Evolutionary conservation across 2,797 vertebrate species (phyloP).

Genomic region (Dallia pectoralis): DNA sequence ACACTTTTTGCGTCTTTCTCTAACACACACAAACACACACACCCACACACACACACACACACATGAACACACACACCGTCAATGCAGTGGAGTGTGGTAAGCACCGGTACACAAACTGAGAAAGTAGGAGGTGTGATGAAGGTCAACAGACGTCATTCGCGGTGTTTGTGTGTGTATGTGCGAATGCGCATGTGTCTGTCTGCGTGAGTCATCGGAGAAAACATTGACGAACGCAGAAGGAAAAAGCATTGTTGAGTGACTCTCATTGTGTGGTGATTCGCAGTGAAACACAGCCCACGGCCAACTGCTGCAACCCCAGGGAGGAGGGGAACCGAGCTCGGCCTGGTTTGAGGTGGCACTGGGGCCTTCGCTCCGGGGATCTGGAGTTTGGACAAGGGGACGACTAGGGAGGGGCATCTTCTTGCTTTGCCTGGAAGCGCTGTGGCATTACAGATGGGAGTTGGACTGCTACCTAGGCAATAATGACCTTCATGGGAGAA

Average conservation of each 20-base stretch:
- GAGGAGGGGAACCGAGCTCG: background rate
- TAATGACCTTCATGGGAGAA: slow-evolving; percentile 57
- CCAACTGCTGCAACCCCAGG: background rate
- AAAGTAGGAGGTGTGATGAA: background rate
- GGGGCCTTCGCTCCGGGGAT: background rate
- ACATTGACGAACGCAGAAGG: background rate
- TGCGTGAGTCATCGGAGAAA: slow-evolving; percentile 1
- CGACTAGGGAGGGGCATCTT: background rate
- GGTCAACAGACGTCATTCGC: background rate
- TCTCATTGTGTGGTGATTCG: background rate
- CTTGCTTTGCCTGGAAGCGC: background rate
- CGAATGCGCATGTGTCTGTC: background rate
- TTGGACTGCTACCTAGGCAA: slow-evolving; percentile 16
- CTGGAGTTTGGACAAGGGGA: background rate
- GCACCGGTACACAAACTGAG: background rate
- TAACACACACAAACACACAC: slow-evolving; percentile 1
- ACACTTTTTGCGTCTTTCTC: background rate
- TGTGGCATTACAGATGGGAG: slow-evolving; percentile 12
- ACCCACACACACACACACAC: slow-evolving; percentile 6
- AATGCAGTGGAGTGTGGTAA: background rate
- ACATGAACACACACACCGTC: slow-evolving; percentile 4
- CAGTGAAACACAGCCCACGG: background rate
- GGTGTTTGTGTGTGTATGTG: background rate
- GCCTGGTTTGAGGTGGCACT: background rate
- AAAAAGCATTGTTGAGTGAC: background rate